Conservation (phyloP, 2,888 invertebrate genomes). For the Sphecodes monilicornis region DNA sequence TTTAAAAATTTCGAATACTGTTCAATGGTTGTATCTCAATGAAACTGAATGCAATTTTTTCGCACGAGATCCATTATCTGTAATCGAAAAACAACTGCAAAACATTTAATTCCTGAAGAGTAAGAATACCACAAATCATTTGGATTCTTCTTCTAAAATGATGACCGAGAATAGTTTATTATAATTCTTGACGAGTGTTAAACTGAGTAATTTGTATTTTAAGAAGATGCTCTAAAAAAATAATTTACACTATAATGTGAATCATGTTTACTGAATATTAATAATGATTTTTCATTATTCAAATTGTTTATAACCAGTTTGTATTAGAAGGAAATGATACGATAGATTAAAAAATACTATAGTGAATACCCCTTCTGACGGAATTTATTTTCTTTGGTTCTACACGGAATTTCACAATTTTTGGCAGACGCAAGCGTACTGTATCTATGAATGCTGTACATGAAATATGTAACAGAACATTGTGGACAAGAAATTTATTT, state of each 20-base stretch:
- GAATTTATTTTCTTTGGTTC: background rate
- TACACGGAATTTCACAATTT: slow-evolving; percentile 3
- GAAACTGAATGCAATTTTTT: background rate
- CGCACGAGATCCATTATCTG: background rate
- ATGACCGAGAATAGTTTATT: too few relatives aligned
- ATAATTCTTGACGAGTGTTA: background rate
- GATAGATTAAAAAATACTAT: background rate
- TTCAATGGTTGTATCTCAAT: background rate
- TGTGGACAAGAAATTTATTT: background rate
- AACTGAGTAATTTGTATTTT: background rate
- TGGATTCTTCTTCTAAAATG: too few relatives aligned
- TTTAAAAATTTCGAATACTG: background rate
- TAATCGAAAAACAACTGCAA: background rate
- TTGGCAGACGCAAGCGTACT: background rate
- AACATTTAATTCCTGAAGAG: background rate
- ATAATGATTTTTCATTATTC: background rate
- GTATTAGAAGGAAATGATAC: background rate
- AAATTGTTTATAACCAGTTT: background rate
- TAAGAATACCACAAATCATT: background rate
- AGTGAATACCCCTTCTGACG: too few relatives aligned
- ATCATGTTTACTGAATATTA: background rate
- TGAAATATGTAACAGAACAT: background rate
- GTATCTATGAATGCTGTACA: background rate
- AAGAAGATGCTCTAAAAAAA: background rate
- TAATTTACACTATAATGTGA: background rate